A percentile compares a stretch with the other conserved stretches of the same genome.
phyloP scores from a whole-genome alignment of 2,797 vertebrate genomes.

The Myotis findleyi region DNA sequence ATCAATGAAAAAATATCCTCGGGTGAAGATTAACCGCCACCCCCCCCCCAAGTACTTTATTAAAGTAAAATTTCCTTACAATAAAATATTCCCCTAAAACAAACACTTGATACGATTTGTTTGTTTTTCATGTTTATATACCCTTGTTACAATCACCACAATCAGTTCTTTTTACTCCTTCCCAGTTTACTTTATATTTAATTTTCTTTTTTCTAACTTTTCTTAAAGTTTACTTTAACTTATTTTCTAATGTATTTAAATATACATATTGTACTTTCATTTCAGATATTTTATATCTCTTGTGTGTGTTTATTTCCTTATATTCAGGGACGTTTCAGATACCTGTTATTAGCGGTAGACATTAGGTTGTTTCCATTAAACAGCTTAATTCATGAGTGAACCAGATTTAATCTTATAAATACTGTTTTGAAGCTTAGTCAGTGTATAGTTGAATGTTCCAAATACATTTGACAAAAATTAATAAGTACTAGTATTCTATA shows the following conservation, averaged over 20 bases:
- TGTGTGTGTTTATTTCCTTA: conserved; percentile 31
- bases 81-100: not conserved
- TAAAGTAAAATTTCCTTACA: conserved; percentile 20
- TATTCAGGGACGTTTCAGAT: conserved; percentile 4
- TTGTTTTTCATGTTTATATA: conserved; percentile 12
- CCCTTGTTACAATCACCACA: not conserved
- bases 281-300: conserved; percentile 6
- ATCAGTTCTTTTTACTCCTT: not conserved
- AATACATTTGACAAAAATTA: not conserved
- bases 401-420: not conserved
- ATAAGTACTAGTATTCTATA: not conserved
- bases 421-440: not conserved
- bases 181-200: conserved; percentile 7
- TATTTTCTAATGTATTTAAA: not conserved
- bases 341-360: not conserved
- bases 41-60: not conserved
- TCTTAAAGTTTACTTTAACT: not conserved
- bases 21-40: too few species aligned
- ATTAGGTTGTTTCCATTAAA: not conserved
- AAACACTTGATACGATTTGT: not conserved
- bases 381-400: not conserved
- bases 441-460: not conserved
- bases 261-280: conserved; percentile 34
- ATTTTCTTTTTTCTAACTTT: not conserved
- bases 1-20: too few species aligned